Base-by-base conservation (phyloP, 2,797 vertebrate genomes). In the Channa striata region DNA sequence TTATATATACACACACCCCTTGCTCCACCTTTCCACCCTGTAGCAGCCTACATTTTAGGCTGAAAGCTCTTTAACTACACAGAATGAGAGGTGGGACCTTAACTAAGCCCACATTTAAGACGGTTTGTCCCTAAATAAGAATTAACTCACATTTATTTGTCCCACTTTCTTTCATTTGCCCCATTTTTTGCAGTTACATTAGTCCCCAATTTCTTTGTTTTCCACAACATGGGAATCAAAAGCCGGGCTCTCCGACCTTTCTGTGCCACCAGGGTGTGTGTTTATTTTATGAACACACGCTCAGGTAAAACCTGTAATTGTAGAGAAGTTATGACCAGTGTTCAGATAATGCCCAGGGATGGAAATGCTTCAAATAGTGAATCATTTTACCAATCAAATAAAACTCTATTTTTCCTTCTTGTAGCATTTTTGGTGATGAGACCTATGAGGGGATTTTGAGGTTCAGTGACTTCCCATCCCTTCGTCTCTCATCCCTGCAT, bases 181-280 rank as follows among this genome's bases (percentile, higher is more conserved):
- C 78, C 59, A 65, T 81, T 80, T 75, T 74, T 83, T 90, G 43
- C 83, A 73, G 81, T 77, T 78, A 65, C 59, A 71, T n/a, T 67
- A 82, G 70, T 44, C 56, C 65, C 77, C 60, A 62, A 67, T 74
- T 77, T 78, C 78, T 85, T 86, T 74, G 66, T 78, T 88, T 89
- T 87, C 43, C 74, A 84, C 82, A 80, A 84, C 80, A 87, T 91
- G 90, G 86, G 84, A 90, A 92, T 85, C 86, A 90, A 93, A 93
- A 94, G 94, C 93, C 91, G 91, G 92, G 93, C 93, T 95, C 94
- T 94, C 94, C 93, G 93, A 95, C 94, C 94, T 95, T 94, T 95
- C 94, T 94, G 85, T 92, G 92, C 92, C 91, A 86, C 76, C 70
- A 75, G 87, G 75, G 83, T 77, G 69, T 90, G 85, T 87, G 83